Evolutionary conservation across 1,140 invertebrate genomes (phyloP), one percentile per base, ranked within the genome.

Genomic region (Scaptomyza graminum): DNA sequence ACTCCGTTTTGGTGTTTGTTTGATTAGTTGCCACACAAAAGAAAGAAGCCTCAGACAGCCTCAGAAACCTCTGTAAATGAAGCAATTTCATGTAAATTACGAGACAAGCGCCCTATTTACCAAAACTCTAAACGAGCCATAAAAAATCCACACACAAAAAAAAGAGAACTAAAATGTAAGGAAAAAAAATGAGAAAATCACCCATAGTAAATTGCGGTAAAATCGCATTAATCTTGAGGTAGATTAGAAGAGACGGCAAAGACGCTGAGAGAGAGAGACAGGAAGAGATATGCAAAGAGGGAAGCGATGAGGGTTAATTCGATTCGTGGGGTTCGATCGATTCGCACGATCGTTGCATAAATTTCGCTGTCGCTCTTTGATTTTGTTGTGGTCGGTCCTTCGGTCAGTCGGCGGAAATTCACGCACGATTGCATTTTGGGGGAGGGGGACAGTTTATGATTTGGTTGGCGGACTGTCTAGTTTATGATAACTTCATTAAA

Each of bases 41-140:
- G n/a, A 39, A 43, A 41, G 5, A 54, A 64, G 31, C 49, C 39
- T 34, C 63, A 44, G 49, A 39, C 59, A 51, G 64, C 75, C 28
- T 31, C 25, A 25, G 5, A 25, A 25, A 25, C 25, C 79, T 67
- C 52, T 25, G 70, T 37, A 88, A 88, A 88, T 88, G 84, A 89
- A 88, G 76, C 71, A 88, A 88, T 88, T 88, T 88, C 83, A 88
- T 89, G 84, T 89, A 88, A 88, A 89, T 88, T 88, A 88, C 66
- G 83, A 88, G 84, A 88, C 83, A 87, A 87, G 84, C 83, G 79
- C 84, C 70, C 82, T 76, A 77, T 79, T 87, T 79, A 75, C 63
- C 73, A 31, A 79, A 22, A 62, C 50, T 11, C 65, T 89, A 88
- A 88, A 88, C 83, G 83, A 87, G 62, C 84, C 83, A 88, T 83